These are phyloP conservation scores for Lineus longissimus DNA, from an alignment of 1,140 invertebrate genomes.

Conservation along the genomic window DNA sequence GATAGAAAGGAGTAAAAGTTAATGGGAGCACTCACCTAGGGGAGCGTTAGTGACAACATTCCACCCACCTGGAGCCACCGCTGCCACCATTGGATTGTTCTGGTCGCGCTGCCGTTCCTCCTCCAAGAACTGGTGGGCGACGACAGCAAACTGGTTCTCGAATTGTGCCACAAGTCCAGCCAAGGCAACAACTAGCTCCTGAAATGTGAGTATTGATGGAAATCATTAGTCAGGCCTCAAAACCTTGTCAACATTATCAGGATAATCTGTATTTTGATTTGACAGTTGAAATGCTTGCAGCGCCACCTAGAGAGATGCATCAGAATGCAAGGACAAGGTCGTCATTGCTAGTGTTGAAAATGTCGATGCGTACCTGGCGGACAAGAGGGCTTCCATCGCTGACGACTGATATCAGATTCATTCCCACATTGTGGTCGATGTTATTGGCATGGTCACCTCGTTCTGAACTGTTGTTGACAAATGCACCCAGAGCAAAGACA, in stretches of 20 bases:
- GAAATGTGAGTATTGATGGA: slow-evolving; percentile 26
- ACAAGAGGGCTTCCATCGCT: slow-evolving; percentile 85
- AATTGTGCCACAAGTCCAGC: slow-evolving; percentile 88
- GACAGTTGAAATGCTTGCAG: no score
- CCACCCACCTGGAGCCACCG: slow-evolving; percentile 43
- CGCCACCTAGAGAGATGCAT: no score
- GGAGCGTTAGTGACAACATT: slow-evolving; percentile 33
- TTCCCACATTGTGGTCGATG: slow-evolving; percentile 86
- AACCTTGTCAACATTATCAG: not conserved
- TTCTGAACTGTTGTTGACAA: slow-evolving; percentile 72
- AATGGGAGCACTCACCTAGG: not conserved
- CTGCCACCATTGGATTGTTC: slow-evolving; percentile 28
- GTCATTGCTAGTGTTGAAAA: no score
- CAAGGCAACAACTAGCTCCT: slow-evolving; percentile 76
- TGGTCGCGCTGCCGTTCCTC: slow-evolving; percentile 53
- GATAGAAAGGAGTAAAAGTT: no score
- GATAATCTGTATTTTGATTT: not conserved
- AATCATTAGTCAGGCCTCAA: not conserved
- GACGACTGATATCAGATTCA: slow-evolving; percentile 72
- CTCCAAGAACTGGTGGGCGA: slow-evolving; percentile 69
- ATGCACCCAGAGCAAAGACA: slow-evolving; percentile 90
- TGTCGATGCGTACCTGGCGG: slow-evolving; percentile 64
- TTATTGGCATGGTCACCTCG: slow-evolving; percentile 88
- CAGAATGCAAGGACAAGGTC: no score
- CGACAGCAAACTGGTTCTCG: slow-evolving; percentile 75